These are phyloP conservation scores for Zoroaster sp. DNA, from an alignment of 53 echinoderm and acorn worm species.

Conservation along the genomic window DNA sequence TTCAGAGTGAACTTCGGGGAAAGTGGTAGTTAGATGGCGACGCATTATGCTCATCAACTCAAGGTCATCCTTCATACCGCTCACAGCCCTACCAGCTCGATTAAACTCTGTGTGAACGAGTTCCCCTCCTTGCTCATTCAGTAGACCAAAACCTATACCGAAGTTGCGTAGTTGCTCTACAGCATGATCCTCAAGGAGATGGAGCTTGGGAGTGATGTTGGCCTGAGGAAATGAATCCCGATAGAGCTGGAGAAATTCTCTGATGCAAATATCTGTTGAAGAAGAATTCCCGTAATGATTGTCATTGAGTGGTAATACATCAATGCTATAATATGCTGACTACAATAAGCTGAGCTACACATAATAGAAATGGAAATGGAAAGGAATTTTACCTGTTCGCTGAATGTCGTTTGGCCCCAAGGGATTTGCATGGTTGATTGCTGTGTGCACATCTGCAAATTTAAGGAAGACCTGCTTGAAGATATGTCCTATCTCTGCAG, in stretches of 20 bases:
- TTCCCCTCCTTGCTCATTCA: conserved; percentile 42
- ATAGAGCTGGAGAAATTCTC: background rate
- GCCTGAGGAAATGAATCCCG: background rate
- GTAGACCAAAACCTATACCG: conserved; percentile 8
- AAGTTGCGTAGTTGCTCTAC: background rate
- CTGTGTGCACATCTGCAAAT: background rate
- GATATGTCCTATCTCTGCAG: background rate
- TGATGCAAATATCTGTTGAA: background rate
- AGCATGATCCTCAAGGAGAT: conserved; percentile 23
- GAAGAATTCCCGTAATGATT: background rate
- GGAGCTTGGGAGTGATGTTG: conserved; percentile 31
- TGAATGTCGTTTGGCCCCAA: background rate
- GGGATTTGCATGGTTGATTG: background rate
- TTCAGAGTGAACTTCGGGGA: too few species aligned
- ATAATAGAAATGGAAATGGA: too few species aligned
- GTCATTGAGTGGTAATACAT: too few species aligned
- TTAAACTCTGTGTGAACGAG: conserved; percentile 19
- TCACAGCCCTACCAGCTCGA: background rate
- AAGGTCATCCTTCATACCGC: background rate
- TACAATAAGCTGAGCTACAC: too few species aligned
- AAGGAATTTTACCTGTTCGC: background rate
- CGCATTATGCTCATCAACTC: too few species aligned
- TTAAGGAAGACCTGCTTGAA: background rate
- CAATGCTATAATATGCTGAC: too few species aligned
- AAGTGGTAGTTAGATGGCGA: too few species aligned